Evolutionary conservation across 2,797 vertebrate genomes (phyloP).

Genomic region (Eptatretus atami): DNA sequence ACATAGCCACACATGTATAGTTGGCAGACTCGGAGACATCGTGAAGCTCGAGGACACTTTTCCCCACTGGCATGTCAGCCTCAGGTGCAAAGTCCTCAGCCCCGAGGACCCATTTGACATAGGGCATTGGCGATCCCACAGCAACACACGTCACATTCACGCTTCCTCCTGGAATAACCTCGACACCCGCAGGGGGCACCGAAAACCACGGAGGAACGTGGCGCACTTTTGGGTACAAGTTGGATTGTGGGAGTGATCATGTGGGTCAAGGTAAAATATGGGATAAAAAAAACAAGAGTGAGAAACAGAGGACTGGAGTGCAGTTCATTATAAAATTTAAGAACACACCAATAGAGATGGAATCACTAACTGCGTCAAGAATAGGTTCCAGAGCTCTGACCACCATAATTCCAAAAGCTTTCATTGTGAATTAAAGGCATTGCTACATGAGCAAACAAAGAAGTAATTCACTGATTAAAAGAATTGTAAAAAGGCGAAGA

Average conservation of each 20-base stretch:
- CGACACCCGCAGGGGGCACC: constrained; percentile 88
- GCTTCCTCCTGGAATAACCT: constrained; percentile 96
- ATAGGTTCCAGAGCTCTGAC: no score
- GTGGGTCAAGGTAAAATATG: no score
- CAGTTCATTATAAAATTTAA: no score
- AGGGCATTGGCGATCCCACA: constrained; percentile 94
- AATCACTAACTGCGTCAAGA: no score
- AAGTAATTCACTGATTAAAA: no score
- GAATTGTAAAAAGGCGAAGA: no score
- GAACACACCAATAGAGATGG: no score
- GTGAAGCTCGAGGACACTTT: constrained; percentile 82
- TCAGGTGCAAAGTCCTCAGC: constrained; percentile 89
- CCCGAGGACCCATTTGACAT: constrained; percentile 97
- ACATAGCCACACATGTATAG: constrained; percentile 97
- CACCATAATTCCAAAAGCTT: no score
- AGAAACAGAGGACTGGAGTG: no score
- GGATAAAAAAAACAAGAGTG: no score
- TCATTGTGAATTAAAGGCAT: no score
- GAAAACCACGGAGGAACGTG: constrained; percentile 87
- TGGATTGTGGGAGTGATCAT: background rate
- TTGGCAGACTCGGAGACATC: constrained; percentile 93
- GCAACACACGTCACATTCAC: constrained; percentile 98
- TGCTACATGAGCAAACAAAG: no score
- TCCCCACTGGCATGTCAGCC: constrained; percentile 96
- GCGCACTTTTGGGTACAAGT: constrained; percentile 48